These are phyloP conservation scores for Mythimna loreyi DNA, from an alignment of 2,888 invertebrate species.

Conservation along the genomic window DNA sequence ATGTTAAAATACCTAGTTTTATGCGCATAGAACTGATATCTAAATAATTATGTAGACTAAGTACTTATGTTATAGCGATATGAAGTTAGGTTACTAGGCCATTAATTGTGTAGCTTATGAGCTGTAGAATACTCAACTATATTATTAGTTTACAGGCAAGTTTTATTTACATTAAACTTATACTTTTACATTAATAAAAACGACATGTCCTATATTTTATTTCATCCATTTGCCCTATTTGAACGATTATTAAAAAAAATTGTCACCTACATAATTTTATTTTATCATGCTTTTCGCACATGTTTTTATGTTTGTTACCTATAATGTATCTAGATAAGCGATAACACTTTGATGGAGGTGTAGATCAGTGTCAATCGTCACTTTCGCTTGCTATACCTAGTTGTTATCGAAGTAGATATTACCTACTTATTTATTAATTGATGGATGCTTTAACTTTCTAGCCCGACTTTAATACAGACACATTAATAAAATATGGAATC, in stretches of 20 bases:
- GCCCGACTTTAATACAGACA: background rate
- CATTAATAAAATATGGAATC: background rate
- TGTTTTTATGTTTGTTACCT: constrained; percentile 23
- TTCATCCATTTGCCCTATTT: background rate
- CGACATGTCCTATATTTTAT: background rate
- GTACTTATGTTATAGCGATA: constrained; percentile 32
- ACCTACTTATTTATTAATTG: background rate
- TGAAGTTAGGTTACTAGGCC: constrained; percentile 32
- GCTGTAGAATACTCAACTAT: background rate
- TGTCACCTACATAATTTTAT: constrained; percentile 8
- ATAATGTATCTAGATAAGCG: constrained; percentile 40
- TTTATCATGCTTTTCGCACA: constrained; percentile 19
- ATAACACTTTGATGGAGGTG: constrained; percentile 28
- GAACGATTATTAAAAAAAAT: no score
- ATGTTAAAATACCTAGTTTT: background rate
- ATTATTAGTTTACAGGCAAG: background rate
- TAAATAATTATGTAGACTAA: constrained; percentile 5
- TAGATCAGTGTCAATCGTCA: constrained; percentile 49
- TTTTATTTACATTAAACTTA: no score
- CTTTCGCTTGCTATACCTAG: constrained; percentile 18
- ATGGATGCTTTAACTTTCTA: constrained; percentile 2
- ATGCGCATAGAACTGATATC: background rate
- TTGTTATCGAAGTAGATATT: background rate
- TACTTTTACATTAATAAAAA: background rate
- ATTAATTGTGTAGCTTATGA: constrained; percentile 6